Base-by-base conservation (phyloP, 2,888 invertebrate species). In the Malachius bipustulatus region DNA sequence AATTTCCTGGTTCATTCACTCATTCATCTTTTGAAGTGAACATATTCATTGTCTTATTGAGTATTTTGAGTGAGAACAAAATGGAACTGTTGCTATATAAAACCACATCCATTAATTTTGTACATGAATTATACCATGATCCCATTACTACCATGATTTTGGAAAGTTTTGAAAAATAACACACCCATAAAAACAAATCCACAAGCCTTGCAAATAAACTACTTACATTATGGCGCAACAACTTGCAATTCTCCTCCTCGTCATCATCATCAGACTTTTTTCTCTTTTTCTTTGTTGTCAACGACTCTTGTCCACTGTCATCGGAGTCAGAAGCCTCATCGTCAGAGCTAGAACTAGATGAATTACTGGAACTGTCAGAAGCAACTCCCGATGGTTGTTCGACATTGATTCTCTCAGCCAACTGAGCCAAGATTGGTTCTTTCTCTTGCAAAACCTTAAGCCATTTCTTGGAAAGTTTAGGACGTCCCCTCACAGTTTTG, bases 391-490 rank as follows among this genome's bases (percentile, higher is more conserved):
- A 89, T 28, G 84, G 77, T 56, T 81, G 75, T 50, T 73, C 81
- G 36, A 91, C 69, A 62, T 94, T 93, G 50, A 93, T 82, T 50
- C 71, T 68, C 50, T 85, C 85, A 3, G 90, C 87, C 33, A 87
- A 59, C 47, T 73, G 71, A 24, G 82, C 85, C 40, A 91, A 60
- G 16, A 83, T 80, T 2, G 83, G 77, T 46, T 87, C 82, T 54
- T 82, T 78, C 45, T 55, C 53, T 30, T 54, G 69, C 64, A 68
- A 65, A 60, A 40, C 73, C 55, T 39, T 64, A 54, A 88, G 67
- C 93, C 94, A 96, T 59, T 93, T 94, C 41, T 80, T 80, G 3
- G 96, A 93, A 19, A 98, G 67, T 63, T 97, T 97, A 3, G 97
- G 97, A 16, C 97, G 71, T 3, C 52, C 96, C 27, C 93, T 75